Evolutionary conservation across 2,113 vertebrate genomes (phyloP).

Genomic region (Entelurus aequoreus): DNA sequence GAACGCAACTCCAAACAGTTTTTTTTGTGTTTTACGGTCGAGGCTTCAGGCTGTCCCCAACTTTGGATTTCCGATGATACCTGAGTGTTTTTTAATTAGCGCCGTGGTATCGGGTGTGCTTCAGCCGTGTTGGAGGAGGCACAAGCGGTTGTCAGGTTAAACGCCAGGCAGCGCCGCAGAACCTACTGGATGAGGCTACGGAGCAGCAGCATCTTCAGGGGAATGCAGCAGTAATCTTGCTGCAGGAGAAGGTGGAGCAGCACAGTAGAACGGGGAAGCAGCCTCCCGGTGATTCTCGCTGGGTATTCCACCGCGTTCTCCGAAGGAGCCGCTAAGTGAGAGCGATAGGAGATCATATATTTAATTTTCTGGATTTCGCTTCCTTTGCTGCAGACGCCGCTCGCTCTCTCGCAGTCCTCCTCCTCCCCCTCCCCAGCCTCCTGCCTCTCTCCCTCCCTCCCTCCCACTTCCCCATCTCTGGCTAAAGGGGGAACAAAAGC

Average conservation of each 20-base stretch:
- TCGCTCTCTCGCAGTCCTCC: conserved; percentile 30
- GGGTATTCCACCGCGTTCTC: conserved; percentile 8
- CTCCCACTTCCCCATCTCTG: conserved; percentile 32
- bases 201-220: conserved; percentile 28
- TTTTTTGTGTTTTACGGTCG: conserved; percentile 9
- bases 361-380: conserved; percentile 67
- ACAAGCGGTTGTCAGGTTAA: conserved; percentile 33
- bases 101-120: conserved; percentile 44
- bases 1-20: conserved; percentile 33
- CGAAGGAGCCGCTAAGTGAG: conserved; percentile 42
- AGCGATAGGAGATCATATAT: conserved; percentile 65
- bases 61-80: conserved; percentile 48
- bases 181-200: conserved; percentile 35
- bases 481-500: conserved; percentile 60
- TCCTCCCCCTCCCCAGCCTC: conserved; percentile 10
- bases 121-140: conserved; percentile 26
- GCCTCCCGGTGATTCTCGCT: neutral
- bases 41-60: conserved; percentile 35
- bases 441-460: conserved; percentile 7
- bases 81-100: conserved; percentile 56
- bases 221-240: conserved; percentile 63
- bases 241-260: conserved; percentile 61
- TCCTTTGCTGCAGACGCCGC: conserved; percentile 69
- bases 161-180: conserved; percentile 46
- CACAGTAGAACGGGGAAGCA: conserved; percentile 33